Conservation (phyloP, 2,888 invertebrate species). For the Meloe dianella region DNA sequence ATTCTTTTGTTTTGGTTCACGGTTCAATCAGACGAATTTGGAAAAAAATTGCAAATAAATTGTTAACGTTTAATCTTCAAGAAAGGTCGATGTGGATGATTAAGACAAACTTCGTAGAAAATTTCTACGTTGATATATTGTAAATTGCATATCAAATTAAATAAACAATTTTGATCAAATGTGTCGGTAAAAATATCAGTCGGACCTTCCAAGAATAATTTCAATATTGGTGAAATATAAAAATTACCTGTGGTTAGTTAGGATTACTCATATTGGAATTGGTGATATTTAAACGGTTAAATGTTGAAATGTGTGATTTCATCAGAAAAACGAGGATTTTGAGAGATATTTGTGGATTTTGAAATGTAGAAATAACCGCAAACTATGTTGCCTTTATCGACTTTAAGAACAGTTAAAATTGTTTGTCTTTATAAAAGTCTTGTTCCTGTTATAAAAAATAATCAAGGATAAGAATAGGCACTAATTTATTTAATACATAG, state of each 20-base stretch:
- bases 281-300: neutral
- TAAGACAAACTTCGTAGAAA: neutral
- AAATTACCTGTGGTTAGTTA: neutral
- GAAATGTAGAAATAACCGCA: too few relatives aligned
- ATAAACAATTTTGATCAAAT: neutral
- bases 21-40: slow-evolving; percentile 20
- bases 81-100: neutral
- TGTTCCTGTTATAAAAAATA: too few relatives aligned
- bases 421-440: too few relatives aligned
- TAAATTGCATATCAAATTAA: slow-evolving; percentile 4
- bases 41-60: slow-evolving; percentile 21
- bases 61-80: slow-evolving; percentile 18
- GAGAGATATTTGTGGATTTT: too few relatives aligned
- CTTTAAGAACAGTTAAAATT: too few relatives aligned
- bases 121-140: neutral
- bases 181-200: neutral
- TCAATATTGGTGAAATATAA: neutral
- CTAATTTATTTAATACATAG: too few relatives aligned
- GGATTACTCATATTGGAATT: neutral
- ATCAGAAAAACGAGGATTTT: too few relatives aligned
- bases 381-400: too few relatives aligned
- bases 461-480: too few relatives aligned
- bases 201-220: slow-evolving; percentile 1
- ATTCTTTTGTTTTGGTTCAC: slow-evolving; percentile 3
- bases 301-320: neutral